phyloP scores from a whole-genome alignment of 2,113 vertebrate genomes.

The Aramus guarauna region DNA sequence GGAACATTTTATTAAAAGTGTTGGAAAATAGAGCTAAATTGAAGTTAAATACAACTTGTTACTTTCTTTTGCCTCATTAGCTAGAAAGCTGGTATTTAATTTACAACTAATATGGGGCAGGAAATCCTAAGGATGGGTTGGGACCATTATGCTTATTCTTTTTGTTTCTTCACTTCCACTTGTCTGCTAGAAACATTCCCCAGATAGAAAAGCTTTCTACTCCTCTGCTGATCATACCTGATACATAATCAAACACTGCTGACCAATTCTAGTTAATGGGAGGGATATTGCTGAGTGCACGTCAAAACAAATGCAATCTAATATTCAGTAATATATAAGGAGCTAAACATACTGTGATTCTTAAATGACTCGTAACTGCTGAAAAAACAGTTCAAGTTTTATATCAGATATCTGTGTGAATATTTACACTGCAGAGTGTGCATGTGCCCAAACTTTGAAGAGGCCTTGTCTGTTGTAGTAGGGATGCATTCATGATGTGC shows the following conservation, averaged over 20 bases:
- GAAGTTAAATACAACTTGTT: not conserved
- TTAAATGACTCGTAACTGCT: not conserved
- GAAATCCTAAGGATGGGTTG: slow-evolving; percentile 53
- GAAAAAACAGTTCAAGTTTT: not conserved
- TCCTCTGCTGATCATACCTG: not conserved
- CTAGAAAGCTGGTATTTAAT: slow-evolving; percentile 22
- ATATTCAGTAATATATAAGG: not conserved
- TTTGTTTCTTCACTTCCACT: slow-evolving; percentile 43
- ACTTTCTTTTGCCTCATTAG: not conserved
- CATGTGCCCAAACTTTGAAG: not conserved
- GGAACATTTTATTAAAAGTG: not conserved
- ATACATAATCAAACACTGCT: not conserved
- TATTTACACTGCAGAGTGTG: not conserved
- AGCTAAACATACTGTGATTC: not conserved
- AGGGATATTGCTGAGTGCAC: not conserved
- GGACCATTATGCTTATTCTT: slow-evolving; percentile 23
- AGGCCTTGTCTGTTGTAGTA: not conserved
- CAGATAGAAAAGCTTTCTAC: not conserved
- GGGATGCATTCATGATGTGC: not conserved
- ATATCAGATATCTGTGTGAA: not conserved
- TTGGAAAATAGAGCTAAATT: not conserved
- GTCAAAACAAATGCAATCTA: not conserved
- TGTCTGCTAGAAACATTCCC: not conserved
- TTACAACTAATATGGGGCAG: not conserved
- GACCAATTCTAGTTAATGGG: not conserved